Evolutionary conservation across 2,888 invertebrate species (phyloP).

Genomic region (Macropis europaea): DNA sequence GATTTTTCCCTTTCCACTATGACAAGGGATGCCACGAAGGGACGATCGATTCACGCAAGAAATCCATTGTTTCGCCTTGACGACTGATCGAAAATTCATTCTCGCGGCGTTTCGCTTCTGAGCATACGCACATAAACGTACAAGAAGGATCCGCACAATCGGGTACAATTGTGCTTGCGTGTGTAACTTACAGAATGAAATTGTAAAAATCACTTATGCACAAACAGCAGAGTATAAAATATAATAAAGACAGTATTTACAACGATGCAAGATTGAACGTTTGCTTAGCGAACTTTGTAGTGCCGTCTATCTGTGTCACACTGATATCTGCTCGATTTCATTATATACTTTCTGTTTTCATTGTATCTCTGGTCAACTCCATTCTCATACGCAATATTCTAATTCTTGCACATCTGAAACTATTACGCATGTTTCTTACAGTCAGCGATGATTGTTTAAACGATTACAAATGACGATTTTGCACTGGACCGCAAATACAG

Average conservation of each 20-base stretch:
- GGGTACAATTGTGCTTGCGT: constrained; percentile 22
- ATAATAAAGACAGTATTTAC: constrained; percentile 60
- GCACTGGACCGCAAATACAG: too few species aligned
- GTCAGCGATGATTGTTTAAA: not conserved
- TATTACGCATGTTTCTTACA: not conserved
- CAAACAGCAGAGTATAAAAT: constrained; percentile 62
- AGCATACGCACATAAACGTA: constrained; percentile 37
- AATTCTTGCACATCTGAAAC: not conserved
- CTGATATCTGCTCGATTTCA: constrained; percentile 18
- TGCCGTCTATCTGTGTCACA: constrained; percentile 53
- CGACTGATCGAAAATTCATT: constrained; percentile 13
- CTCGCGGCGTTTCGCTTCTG: constrained; percentile 29
- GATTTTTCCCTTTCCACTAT: constrained; percentile 3
- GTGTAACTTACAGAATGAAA: constrained; percentile 49
- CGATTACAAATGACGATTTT: too few species aligned
- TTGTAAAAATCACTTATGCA: constrained; percentile 56
- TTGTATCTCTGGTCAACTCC: too few species aligned
- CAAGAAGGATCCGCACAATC: constrained; percentile 31
- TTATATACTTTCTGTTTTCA: too few species aligned
- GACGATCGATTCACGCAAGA: constrained; percentile 16
- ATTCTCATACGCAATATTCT: too few species aligned
- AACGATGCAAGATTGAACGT: constrained; percentile 49
- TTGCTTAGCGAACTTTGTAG: constrained; percentile 49
- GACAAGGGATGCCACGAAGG: constrained; percentile 13
- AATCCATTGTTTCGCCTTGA: constrained; percentile 10